Conservation (phyloP, 1,140 invertebrate genomes). For the Chelonus insularis region DNA sequence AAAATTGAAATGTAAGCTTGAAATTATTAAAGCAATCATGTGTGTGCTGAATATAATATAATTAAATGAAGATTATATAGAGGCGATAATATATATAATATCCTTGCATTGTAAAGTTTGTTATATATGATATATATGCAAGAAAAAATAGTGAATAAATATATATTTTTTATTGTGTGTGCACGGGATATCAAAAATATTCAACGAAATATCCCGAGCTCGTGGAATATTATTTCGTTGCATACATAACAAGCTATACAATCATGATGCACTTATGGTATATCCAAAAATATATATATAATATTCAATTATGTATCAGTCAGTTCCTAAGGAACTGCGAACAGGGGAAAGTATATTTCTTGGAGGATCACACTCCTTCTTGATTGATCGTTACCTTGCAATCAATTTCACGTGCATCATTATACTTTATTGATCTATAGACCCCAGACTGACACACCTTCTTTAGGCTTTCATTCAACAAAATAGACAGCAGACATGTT, state of each 20-base stretch:
- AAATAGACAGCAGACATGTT: no score
- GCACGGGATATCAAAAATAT: slow-evolving; percentile 7
- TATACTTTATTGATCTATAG: not conserved
- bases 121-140: no score
- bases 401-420: not conserved
- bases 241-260: slow-evolving; percentile 39
- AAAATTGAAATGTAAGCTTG: slow-evolving; percentile 10
- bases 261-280: slow-evolving; percentile 31
- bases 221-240: slow-evolving; percentile 27
- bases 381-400: not conserved
- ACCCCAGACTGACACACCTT: no score
- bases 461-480: no score
- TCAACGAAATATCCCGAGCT: slow-evolving; percentile 27
- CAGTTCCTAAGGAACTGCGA: slow-evolving; percentile 45
- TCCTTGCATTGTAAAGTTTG: slow-evolving; percentile 24
- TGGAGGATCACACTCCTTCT: slow-evolving; percentile 42
- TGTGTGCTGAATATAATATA: slow-evolving; percentile 21
- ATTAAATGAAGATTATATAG: slow-evolving; percentile 8
- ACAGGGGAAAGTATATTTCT: slow-evolving; percentile 37
- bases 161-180: no score
- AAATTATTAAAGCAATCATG: slow-evolving; percentile 26
- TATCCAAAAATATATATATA: slow-evolving; percentile 30
- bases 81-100: not conserved
- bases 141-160: no score
- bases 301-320: slow-evolving; percentile 22